Conservation (phyloP, 1,140 invertebrate genomes). For the Anoplophora glabripennis region DNA sequence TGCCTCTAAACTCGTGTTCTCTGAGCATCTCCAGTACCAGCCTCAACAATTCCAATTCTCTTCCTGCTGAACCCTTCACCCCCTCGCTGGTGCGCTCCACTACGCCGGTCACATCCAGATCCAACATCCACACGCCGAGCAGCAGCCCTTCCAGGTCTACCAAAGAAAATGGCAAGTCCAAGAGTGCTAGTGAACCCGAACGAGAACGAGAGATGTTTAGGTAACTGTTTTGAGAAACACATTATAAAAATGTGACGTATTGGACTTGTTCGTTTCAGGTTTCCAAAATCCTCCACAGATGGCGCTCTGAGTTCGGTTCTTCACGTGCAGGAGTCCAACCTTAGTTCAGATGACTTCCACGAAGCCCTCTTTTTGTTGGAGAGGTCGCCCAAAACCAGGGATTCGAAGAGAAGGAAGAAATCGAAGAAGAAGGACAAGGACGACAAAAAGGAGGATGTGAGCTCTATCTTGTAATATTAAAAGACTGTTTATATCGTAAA, state of each 20-base stretch:
- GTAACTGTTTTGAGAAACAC: conserved; percentile 12
- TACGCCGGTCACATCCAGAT: conserved; percentile 41
- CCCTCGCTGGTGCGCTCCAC: conserved; percentile 44
- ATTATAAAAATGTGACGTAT: background rate
- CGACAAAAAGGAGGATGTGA: conserved; percentile 44
- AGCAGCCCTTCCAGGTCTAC: conserved; percentile 33
- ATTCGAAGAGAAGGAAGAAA: conserved; percentile 48
- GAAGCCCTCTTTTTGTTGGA: conserved; percentile 59
- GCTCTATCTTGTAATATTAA: conserved; percentile 38
- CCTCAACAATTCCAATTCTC: conserved; percentile 37
- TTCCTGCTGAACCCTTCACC: conserved; percentile 46
- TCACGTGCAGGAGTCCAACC: conserved; percentile 58
- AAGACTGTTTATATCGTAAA: conserved; percentile 8
- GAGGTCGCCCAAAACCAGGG: conserved; percentile 53
- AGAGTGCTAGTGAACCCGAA: conserved; percentile 56
- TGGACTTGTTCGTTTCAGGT: conserved; percentile 34
- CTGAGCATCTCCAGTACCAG: conserved; percentile 46
- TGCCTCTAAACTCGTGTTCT: conserved; percentile 46
- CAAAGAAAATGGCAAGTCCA: conserved; percentile 48
- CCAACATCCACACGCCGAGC: conserved; percentile 36
- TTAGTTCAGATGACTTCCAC: conserved; percentile 62
- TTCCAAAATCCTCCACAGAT: conserved; percentile 59
- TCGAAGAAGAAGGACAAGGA: conserved; percentile 49
- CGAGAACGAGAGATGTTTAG: conserved; percentile 54
- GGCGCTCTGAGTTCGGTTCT: conserved; percentile 59